phyloP scores from a whole-genome alignment of 2,888 invertebrate species.

The Escarpia spicata region DNA sequence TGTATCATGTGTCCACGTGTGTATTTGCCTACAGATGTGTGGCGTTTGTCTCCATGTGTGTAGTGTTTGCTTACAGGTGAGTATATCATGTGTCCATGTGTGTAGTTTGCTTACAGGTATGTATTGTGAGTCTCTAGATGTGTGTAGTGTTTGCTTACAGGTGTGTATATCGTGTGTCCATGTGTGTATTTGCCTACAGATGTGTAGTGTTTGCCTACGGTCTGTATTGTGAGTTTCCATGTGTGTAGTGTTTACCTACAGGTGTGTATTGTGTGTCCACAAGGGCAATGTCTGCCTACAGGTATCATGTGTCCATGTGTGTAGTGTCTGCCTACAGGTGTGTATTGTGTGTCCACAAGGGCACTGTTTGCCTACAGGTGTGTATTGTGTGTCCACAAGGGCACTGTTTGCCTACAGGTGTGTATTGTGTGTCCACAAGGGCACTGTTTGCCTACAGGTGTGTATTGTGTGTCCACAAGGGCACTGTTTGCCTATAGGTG shows the following conservation, averaged over 20 bases:
- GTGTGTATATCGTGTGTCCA: neutral
- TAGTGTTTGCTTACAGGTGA: no score
- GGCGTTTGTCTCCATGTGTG: neutral
- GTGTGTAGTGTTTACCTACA: neutral
- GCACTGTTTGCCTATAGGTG: neutral
- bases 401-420: neutral
- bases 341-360: no score
- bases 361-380: no score
- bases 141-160: neutral
- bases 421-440: neutral
- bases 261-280: neutral
- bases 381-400: neutral
- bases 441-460: neutral
- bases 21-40: no score
- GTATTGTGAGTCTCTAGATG: neutral
- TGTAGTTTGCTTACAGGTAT: neutral
- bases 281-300: neutral
- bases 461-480: neutral
- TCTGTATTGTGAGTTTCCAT: neutral
- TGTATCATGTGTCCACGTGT: no score
- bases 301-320: neutral
- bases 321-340: no score
- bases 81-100: neutral
- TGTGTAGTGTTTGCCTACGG: no score
- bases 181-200: no score